phyloP scores from a whole-genome alignment of 2,888 invertebrate species.

The Drosophila crucigera region DNA sequence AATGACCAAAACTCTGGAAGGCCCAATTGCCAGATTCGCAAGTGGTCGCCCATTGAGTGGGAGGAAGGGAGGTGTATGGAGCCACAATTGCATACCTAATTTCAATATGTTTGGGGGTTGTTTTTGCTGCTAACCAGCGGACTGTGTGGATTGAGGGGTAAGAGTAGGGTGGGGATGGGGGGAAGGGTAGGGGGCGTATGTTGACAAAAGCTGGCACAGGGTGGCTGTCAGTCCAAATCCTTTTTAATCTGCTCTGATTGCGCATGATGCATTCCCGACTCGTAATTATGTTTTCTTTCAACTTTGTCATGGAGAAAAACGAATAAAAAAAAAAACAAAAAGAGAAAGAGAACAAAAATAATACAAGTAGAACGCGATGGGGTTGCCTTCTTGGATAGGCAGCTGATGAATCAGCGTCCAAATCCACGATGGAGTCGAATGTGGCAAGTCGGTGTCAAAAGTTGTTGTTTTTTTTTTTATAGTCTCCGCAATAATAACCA shows the following conservation, averaged over 20 bases:
- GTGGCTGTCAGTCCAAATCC: conserved; percentile 48
- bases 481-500: conserved; percentile 22
- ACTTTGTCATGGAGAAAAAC: conserved; percentile 35
- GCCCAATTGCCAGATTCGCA: conserved; percentile 29
- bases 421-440: background rate
- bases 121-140: conserved; percentile 33
- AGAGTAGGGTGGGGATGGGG: background rate
- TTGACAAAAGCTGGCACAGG: conserved; percentile 12
- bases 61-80: conserved; percentile 8
- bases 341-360: conserved; percentile 7
- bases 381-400: conserved; percentile 31
- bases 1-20: conserved; percentile 3
- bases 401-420: conserved; percentile 5
- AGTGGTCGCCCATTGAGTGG: conserved; percentile 10
- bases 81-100: conserved; percentile 44
- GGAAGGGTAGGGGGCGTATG: background rate
- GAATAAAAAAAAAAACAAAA: conserved; percentile 1
- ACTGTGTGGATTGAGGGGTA: background rate
- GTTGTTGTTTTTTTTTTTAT: conserved; percentile 21
- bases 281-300: conserved; percentile 60
- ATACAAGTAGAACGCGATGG: conserved; percentile 20
- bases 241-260: conserved; percentile 57
- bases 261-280: conserved; percentile 30
- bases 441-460: background rate
- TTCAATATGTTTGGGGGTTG: conserved; percentile 53